Evolutionary conservation across 2,797 vertebrate genomes (phyloP).

Genomic region (Dromococcyx pavoninus): DNA sequence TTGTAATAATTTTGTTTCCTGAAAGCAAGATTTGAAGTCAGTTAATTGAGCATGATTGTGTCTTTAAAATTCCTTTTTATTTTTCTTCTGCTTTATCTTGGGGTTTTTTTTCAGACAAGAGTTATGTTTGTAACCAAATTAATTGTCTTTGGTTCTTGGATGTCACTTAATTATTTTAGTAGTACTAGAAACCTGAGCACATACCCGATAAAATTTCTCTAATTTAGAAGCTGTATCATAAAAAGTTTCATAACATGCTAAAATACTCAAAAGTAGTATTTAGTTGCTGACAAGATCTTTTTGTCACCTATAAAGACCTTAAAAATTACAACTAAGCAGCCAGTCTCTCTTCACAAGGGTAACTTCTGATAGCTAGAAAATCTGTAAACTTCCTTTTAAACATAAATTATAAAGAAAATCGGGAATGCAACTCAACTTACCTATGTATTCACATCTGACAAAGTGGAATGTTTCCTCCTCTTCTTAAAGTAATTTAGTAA

Average conservation of each 20-base stretch:
- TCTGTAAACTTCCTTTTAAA: not conserved
- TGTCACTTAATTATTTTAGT: not conserved
- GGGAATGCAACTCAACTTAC: not conserved
- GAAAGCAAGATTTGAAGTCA: not conserved
- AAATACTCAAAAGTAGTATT: not conserved
- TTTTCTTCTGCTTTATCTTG: not conserved
- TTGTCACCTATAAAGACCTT: not conserved
- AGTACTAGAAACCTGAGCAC: not conserved
- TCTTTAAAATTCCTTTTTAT: not conserved
- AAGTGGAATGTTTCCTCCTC: not conserved
- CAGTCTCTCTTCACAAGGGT: not conserved
- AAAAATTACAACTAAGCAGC: not conserved
- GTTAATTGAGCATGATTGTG: not conserved
- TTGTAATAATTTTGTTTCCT: not conserved
- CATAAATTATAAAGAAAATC: not conserved
- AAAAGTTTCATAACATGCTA: slow-evolving; percentile 1
- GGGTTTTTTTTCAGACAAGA: slow-evolving; percentile 9
- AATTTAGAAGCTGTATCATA: slow-evolving; percentile 13
- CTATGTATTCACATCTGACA: not conserved
- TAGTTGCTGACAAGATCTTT: slow-evolving; percentile 33
- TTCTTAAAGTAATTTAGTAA: not conserved
- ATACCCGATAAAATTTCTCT: not conserved
- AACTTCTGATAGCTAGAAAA: not conserved
- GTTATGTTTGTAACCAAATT: not conserved
- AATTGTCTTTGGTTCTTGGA: not conserved